Conservation (phyloP, 1,140 invertebrate genomes). For the Antheraea pernyi region DNA sequence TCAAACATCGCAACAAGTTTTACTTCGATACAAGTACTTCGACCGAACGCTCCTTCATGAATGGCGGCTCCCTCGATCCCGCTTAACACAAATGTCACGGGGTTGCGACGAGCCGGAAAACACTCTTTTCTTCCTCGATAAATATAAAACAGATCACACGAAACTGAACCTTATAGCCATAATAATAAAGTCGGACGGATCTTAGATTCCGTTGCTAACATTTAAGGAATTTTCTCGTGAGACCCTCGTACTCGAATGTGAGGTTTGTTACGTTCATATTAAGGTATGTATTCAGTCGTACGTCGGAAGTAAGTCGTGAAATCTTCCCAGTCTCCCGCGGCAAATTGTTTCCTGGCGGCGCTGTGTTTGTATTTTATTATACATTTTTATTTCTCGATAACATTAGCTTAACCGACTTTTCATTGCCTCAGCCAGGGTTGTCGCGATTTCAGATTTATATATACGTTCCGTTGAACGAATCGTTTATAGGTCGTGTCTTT, state of each 20-base stretch:
- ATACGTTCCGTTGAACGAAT: too few relatives aligned
- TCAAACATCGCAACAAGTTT: conserved; percentile 47
- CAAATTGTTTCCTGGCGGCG: conserved; percentile 76
- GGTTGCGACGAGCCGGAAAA: conserved; percentile 72
- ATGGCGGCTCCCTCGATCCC: conserved; percentile 64
- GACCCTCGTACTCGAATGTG: conserved; percentile 34
- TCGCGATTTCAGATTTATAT: neutral
- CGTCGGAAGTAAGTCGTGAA: conserved; percentile 51
- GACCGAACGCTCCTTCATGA: conserved; percentile 59
- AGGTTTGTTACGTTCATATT: conserved; percentile 30
- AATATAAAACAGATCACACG: conserved; percentile 28
- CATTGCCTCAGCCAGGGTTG: conserved; percentile 75
- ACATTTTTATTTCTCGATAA: conserved; percentile 79
- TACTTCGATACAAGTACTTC: conserved; percentile 53
- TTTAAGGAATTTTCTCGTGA: conserved; percentile 72
- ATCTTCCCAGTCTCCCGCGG: conserved; percentile 76
- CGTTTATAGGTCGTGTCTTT: too few relatives aligned
- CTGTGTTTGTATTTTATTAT: conserved; percentile 79
- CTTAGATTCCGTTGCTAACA: conserved; percentile 36
- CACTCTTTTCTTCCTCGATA: conserved; percentile 76
- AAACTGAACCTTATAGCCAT: conserved; percentile 41
- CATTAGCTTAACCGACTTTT: conserved; percentile 80
- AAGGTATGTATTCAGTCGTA: conserved; percentile 26
- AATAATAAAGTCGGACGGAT: conserved; percentile 36
- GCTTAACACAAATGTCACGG: conserved; percentile 77